phyloP scores from a whole-genome alignment of 2,797 vertebrate genomes.

The Neopelma chrysocephalum region DNA sequence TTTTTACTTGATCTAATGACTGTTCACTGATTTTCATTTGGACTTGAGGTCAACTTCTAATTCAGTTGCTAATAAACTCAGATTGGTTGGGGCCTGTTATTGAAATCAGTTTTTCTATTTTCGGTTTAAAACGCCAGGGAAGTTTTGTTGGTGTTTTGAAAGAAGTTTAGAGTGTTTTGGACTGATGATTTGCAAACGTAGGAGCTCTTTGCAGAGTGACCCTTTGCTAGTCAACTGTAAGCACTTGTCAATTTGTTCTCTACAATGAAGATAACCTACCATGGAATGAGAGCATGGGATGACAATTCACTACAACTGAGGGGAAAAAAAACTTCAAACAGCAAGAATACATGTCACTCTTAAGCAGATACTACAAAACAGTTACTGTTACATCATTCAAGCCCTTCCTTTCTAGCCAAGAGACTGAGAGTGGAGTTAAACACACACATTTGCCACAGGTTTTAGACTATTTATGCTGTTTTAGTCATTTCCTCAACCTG shows the following conservation, averaged over 20 bases:
- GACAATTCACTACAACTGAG: not conserved
- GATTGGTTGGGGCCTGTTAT: not conserved
- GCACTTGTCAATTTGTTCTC: not conserved
- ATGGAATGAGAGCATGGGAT: not conserved
- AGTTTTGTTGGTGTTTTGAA: not conserved
- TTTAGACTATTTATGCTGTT: not conserved
- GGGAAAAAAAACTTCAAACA: rapidly evolving
- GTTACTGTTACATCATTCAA: not conserved
- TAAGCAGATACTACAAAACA: not conserved
- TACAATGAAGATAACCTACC: not conserved
- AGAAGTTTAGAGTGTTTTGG: not conserved
- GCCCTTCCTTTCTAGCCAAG: not conserved
- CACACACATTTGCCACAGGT: not conserved
- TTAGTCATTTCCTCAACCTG: not conserved
- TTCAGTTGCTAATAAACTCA: not conserved
- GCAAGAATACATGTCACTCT: not conserved
- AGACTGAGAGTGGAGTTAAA: not conserved
- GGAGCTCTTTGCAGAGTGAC: not conserved
- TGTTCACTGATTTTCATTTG: conserved; percentile 1
- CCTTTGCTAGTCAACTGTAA: not conserved
- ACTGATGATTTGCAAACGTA: not conserved
- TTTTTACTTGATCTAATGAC: not conserved
- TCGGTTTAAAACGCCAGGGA: not conserved
- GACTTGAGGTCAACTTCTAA: not conserved
- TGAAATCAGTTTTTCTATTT: not conserved